These are phyloP conservation scores for Chanos chanos DNA, from an alignment of 2,797 vertebrate species.

Conservation along the genomic window DNA sequence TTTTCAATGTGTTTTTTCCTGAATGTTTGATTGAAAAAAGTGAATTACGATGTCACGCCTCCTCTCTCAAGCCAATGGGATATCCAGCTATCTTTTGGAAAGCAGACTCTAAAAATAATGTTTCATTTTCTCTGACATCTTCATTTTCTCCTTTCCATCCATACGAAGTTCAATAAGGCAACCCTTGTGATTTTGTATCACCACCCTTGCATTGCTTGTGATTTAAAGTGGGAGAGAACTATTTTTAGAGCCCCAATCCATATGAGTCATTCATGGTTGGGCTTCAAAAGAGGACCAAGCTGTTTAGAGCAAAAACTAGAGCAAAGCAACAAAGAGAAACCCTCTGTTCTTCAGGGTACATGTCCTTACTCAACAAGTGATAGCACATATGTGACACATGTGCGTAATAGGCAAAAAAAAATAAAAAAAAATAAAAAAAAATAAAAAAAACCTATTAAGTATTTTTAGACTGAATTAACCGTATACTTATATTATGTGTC, in stretches of 20 bases:
- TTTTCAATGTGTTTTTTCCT: not conserved
- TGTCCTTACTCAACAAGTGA: not conserved
- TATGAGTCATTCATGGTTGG: not conserved
- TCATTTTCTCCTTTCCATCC: not conserved
- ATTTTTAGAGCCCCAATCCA: not conserved
- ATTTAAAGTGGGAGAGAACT: not conserved
- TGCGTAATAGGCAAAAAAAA: not conserved
- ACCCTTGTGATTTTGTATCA: no score
- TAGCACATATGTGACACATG: not conserved
- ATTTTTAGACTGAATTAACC: not conserved
- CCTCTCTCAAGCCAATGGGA: conserved; percentile 5
- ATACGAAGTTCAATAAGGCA: not conserved
- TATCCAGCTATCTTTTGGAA: not conserved
- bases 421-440: not conserved
- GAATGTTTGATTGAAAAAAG: not conserved
- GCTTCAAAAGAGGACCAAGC: conserved; percentile 1
- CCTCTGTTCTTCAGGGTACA: not conserved
- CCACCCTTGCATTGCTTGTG: no score
- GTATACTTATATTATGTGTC: not conserved
- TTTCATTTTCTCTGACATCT: not conserved
- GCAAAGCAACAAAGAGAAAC: not conserved
- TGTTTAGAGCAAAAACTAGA: not conserved
- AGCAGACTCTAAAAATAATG: not conserved
- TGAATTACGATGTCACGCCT: not conserved
- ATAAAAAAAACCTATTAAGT: not conserved